phyloP scores from a whole-genome alignment of 2,113 vertebrate genomes.

The Centropus unirufus region DNA sequence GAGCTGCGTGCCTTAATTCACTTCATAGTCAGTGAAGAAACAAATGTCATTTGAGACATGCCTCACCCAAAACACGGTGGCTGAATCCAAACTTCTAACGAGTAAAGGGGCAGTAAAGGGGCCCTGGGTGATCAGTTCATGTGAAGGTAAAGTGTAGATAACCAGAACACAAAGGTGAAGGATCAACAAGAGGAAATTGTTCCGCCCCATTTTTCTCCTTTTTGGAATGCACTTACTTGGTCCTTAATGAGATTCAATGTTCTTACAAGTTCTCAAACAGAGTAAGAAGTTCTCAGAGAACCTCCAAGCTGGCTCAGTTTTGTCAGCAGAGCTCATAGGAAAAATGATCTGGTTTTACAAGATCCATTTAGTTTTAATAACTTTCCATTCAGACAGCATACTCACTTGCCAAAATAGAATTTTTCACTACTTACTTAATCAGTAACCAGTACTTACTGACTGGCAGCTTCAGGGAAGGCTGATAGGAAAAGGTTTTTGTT shows the following conservation, averaged over 20 bases:
- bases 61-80: neutral
- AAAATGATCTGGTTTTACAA: neutral
- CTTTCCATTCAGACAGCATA: neutral
- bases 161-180: neutral
- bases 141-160: neutral
- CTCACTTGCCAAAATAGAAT: constrained; percentile 22
- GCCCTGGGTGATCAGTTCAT: neutral
- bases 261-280: neutral
- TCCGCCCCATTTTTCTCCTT: neutral
- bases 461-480: neutral
- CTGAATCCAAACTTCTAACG: neutral
- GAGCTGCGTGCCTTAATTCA: neutral
- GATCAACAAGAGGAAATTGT: neutral
- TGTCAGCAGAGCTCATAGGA: neutral
- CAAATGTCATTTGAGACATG: neutral
- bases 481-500: neutral
- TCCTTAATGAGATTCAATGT: neutral
- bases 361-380: constrained; percentile 24
- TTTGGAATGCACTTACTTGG: neutral
- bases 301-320: neutral
- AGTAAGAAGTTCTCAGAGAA: neutral
- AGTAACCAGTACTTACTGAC: constrained; percentile 7
- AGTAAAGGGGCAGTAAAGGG: neutral
- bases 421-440: constrained; percentile 43
- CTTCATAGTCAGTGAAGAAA: neutral